Evolutionary conservation across 2,888 invertebrate species (phyloP).

Genomic region (Pseudeuparius sepicola): DNA sequence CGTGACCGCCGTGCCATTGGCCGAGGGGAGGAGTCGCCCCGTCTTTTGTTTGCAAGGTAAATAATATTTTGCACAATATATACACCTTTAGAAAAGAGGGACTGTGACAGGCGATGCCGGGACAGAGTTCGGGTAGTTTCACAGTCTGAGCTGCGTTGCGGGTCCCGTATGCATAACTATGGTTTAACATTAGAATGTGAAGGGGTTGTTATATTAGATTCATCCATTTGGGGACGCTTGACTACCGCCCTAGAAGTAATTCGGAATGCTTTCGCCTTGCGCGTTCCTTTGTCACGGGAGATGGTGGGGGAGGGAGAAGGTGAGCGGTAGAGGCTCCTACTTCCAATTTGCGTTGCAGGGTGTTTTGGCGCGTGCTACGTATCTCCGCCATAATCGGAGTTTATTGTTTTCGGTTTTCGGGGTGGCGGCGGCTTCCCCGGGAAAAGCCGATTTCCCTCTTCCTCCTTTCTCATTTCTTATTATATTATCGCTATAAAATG

Average conservation of each 20-base stretch:
- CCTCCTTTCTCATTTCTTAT: no score
- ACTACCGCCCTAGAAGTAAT: constrained; percentile 35
- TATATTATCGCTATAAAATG: no score
- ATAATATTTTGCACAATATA: constrained; percentile 66
- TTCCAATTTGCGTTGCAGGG: no score
- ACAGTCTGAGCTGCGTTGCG: constrained; percentile 32
- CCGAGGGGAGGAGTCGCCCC: constrained; percentile 38
- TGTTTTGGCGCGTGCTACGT: no score
- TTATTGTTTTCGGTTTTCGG: no score
- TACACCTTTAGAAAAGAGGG: constrained; percentile 44
- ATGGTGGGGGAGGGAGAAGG: no score
- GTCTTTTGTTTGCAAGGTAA: constrained; percentile 52
- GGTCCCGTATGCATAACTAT: constrained; percentile 38
- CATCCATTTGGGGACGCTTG: constrained; percentile 35
- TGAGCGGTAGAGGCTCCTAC: no score
- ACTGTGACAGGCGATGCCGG: constrained; percentile 37
- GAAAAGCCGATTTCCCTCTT: no score
- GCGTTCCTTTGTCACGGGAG: no score
- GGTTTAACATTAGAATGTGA: constrained; percentile 38
- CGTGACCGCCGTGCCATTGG: no score
- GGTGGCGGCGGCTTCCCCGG: no score
- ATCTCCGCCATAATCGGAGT: no score
- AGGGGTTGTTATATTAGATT: constrained; percentile 36
- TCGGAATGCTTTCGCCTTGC: constrained; percentile 33
- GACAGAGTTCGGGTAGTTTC: constrained; percentile 14